Evolutionary conservation across 2,888 invertebrate genomes (phyloP).

Genomic region (Aleiodes alternator): DNA sequence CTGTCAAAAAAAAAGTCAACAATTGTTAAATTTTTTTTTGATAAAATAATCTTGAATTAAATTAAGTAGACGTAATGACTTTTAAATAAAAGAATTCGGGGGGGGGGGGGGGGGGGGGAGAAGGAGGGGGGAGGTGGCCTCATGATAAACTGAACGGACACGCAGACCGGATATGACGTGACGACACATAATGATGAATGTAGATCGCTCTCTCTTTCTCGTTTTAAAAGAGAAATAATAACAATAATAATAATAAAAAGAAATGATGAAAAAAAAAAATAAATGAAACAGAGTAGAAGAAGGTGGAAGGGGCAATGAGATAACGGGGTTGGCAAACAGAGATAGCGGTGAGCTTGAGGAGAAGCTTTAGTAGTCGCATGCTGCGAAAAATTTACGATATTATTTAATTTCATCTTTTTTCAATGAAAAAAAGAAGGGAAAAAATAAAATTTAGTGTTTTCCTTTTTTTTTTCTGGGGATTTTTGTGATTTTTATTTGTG

Average conservation of each 20-base stretch:
- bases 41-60: background rate
- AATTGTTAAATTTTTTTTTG: too few relatives aligned
- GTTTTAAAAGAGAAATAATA: conserved; percentile 36
- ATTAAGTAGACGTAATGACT: conserved; percentile 16
- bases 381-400: conserved; percentile 24
- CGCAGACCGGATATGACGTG: conserved; percentile 66
- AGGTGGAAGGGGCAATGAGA: conserved; percentile 67
- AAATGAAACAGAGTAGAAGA: conserved; percentile 54
- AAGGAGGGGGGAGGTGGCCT: conserved; percentile 5
- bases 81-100: background rate
- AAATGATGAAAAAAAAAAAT: conserved; percentile 44
- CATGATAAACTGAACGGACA: conserved; percentile 59
- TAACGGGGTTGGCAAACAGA: conserved; percentile 74
- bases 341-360: conserved; percentile 63
- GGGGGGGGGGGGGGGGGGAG: background rate
- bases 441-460: too few relatives aligned
- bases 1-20: too few relatives aligned
- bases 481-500: too few relatives aligned
- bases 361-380: conserved; percentile 18
- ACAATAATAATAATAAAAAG: conserved; percentile 22
- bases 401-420: background rate
- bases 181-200: conserved; percentile 68
- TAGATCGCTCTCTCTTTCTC: conserved; percentile 61
- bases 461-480: too few relatives aligned
- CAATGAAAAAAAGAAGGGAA: too few relatives aligned